A percentile compares a stretch with the other conserved stretches of the same genome.
phyloP scores from a whole-genome alignment of 2,888 invertebrate species.

The Latheticus oryzae region DNA sequence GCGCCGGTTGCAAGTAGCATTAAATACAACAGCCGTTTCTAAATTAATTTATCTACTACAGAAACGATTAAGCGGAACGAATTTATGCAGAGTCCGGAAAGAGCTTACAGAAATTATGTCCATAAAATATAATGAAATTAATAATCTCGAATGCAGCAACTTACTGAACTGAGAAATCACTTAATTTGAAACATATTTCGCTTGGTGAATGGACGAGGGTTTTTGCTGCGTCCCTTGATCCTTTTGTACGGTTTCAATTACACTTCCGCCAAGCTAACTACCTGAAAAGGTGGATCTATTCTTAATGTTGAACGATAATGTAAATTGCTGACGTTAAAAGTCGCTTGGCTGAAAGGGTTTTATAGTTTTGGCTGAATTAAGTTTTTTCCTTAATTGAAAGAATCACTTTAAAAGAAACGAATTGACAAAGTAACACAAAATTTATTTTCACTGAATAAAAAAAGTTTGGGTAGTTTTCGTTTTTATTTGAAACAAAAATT shows the following conservation, averaged over 20 bases:
- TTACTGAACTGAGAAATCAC: slow-evolving; percentile 55
- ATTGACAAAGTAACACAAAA: not conserved
- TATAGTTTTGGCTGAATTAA: slow-evolving; percentile 21
- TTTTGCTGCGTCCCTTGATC: slow-evolving; percentile 33
- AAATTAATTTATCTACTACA: slow-evolving; percentile 53
- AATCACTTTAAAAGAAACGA: not conserved
- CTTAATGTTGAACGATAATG: slow-evolving; percentile 16
- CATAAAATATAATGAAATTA: slow-evolving; percentile 56
- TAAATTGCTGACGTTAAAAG: slow-evolving; percentile 18
- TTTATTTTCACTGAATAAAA: too few relatives aligned
- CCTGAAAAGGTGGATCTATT: slow-evolving; percentile 34
- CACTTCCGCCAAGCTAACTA: slow-evolving; percentile 29
- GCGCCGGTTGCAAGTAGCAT: slow-evolving; percentile 46
- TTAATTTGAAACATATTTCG: slow-evolving; percentile 54
- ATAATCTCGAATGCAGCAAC: slow-evolving; percentile 54
- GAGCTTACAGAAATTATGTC: slow-evolving; percentile 50
- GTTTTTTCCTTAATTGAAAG: slow-evolving; percentile 9
- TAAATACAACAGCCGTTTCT: slow-evolving; percentile 48
- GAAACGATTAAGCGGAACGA: slow-evolving; percentile 49
- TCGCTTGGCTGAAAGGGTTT: slow-evolving; percentile 19
- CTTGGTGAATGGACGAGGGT: slow-evolving; percentile 36
- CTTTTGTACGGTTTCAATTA: slow-evolving; percentile 33
- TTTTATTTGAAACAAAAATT: too few relatives aligned
- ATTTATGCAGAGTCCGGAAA: slow-evolving; percentile 46
- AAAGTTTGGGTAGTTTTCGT: too few relatives aligned